These are phyloP conservation scores for Miichthys miiuy DNA, from an alignment of 2,797 vertebrate species.

Conservation along the genomic window DNA sequence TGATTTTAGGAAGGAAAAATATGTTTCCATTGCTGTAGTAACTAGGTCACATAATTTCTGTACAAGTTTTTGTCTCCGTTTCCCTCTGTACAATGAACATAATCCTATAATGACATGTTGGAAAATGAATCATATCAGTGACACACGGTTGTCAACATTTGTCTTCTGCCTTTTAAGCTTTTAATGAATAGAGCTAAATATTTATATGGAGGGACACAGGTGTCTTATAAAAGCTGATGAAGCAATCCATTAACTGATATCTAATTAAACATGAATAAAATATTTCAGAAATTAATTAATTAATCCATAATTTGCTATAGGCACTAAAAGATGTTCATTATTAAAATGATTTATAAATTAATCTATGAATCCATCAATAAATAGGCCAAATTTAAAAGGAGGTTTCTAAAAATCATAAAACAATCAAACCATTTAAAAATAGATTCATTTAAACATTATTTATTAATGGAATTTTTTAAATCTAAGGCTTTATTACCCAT, in stretches of 20 bases:
- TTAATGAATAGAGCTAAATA: background rate
- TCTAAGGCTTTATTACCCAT: fast-evolving
- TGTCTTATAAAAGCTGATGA: background rate
- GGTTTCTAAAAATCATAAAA: background rate
- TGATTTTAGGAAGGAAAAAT: background rate
- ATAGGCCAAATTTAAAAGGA: background rate
- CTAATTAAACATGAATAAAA: background rate
- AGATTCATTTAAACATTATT: background rate
- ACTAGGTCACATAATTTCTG: background rate
- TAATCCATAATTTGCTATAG: background rate
- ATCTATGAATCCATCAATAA: background rate
- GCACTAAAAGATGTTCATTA: background rate
- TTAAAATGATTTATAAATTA: background rate
- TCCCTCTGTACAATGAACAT: background rate
- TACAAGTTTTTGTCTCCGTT: background rate
- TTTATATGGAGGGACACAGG: background rate
- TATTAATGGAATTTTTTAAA: background rate
- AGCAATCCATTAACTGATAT: background rate
- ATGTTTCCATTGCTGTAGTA: background rate
- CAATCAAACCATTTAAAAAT: background rate
- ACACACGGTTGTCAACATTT: background rate
- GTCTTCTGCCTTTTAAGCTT: background rate
- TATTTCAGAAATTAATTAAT: background rate
- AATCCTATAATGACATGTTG: background rate
- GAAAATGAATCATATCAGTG: slow-evolving; percentile 1